A percentile compares a stretch with the other conserved stretches of the same genome.
phyloP scores from a whole-genome alignment of 2,113 vertebrate genomes.

The Nipponia nippon region DNA sequence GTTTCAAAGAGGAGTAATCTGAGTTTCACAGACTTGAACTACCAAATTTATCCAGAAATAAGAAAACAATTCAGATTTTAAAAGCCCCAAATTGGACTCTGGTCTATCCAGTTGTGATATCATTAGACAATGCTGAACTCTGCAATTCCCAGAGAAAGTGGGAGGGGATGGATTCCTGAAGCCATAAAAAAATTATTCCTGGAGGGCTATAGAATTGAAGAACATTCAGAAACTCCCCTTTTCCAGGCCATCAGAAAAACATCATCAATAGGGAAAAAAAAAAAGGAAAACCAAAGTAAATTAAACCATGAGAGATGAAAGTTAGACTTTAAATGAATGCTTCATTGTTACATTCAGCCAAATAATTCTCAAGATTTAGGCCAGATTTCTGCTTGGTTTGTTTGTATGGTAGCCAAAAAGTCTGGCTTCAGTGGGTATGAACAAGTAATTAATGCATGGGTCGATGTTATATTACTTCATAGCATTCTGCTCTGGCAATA shows the following conservation, averaged over 20 bases:
- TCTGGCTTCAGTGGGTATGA: neutral
- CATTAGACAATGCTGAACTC: neutral
- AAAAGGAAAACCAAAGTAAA: neutral
- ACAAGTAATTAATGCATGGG: neutral
- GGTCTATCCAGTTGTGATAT: neutral
- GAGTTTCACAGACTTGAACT: neutral
- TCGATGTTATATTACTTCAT: neutral
- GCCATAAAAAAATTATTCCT: neutral
- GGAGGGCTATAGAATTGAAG: neutral
- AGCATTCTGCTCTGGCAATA: neutral
- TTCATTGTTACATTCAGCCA: neutral
- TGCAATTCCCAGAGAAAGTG: neutral
- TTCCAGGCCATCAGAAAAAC: neutral
- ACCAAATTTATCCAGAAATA: neutral
- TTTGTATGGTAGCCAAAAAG: neutral
- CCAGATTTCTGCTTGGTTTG: neutral
- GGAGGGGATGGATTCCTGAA: neutral
- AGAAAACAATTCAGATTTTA: neutral
- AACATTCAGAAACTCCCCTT: neutral
- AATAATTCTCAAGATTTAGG: neutral
- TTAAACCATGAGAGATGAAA: neutral
- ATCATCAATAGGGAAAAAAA: neutral
- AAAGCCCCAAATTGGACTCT: neutral
- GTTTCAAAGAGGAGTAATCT: neutral
- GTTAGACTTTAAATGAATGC: neutral